Conservation (phyloP, 2,113 vertebrate species). For the Antechinus stuartii region DNA sequence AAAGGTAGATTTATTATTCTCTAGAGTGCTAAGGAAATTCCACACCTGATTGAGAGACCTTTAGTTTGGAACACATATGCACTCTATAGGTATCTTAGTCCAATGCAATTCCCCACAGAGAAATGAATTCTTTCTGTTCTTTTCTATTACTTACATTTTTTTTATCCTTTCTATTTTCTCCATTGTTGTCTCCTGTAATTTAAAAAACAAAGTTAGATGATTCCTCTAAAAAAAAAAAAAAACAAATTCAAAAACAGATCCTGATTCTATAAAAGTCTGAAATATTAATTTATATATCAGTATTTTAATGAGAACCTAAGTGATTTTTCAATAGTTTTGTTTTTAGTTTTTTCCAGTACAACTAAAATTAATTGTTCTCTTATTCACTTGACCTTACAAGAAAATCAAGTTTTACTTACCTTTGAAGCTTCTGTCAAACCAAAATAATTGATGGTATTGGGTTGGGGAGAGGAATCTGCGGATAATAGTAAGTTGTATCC, state of each 20-base stretch:
- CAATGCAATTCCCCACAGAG: constrained; percentile 72
- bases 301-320: constrained; percentile 65
- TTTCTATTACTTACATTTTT: constrained; percentile 91
- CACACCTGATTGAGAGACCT: constrained; percentile 81
- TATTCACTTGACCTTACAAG: constrained; percentile 73
- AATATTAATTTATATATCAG: constrained; percentile 66
- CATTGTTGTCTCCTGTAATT: constrained; percentile 89
- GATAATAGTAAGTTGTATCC: constrained; percentile 77
- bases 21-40: constrained; percentile 82
- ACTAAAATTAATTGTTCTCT: constrained; percentile 71
- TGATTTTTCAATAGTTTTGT: constrained; percentile 56
- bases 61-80: constrained; percentile 81
- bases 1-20: constrained; percentile 82
- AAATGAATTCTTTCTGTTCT: constrained; percentile 81
- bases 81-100: constrained; percentile 63
- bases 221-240: constrained; percentile 78
- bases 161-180: constrained; percentile 91
- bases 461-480: constrained; percentile 76
- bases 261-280: constrained; percentile 69
- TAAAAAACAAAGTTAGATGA: constrained; percentile 82
- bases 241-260: constrained; percentile 75
- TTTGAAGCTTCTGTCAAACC: constrained; percentile 83
- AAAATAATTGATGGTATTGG: constrained; percentile 74
- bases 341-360: constrained; percentile 67
- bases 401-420: constrained; percentile 83